A percentile compares a stretch with the other conserved stretches of the same genome.
phyloP scores from a whole-genome alignment of 2,797 vertebrate genomes.

The Aulostomus chinensis region DNA sequence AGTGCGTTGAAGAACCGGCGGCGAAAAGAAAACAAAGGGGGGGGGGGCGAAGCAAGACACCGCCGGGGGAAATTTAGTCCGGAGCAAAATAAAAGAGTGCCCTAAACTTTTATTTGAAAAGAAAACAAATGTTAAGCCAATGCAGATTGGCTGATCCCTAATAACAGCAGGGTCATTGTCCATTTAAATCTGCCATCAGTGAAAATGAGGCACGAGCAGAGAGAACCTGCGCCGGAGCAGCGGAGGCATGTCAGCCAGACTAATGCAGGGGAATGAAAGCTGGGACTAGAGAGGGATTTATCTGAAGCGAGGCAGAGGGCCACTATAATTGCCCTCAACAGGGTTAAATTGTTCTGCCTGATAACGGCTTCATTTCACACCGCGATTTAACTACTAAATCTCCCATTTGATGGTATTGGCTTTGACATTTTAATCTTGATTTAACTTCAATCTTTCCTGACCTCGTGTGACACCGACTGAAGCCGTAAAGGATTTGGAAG shows the following conservation, averaged over 20 bases:
- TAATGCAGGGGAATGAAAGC: slow-evolving; percentile 33
- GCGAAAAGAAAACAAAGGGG: no score
- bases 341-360: slow-evolving; percentile 47
- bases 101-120: no score
- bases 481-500: slow-evolving; percentile 27
- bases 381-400: slow-evolving; percentile 56
- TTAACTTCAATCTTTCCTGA: slow-evolving; percentile 49
- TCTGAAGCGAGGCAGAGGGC: slow-evolving; percentile 35
- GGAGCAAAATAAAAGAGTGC: background rate
- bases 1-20: no score
- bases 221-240: slow-evolving; percentile 16
- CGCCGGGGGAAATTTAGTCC: no score
- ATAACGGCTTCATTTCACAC: slow-evolving; percentile 36
- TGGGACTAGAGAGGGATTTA: slow-evolving; percentile 56
- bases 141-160: background rate
- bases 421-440: slow-evolving; percentile 67
- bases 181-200: slow-evolving; percentile 7
- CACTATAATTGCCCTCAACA: slow-evolving; percentile 54
- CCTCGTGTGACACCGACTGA: slow-evolving; percentile 3
- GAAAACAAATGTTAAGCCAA: no score
- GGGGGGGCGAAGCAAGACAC: no score
- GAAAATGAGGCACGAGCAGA: slow-evolving; percentile 5
- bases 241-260: slow-evolving; percentile 30
- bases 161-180: slow-evolving; percentile 4
- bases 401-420: slow-evolving; percentile 36